Base-by-base conservation (phyloP, 2,888 invertebrate genomes). In the Noctuana brunneofusca region DNA sequence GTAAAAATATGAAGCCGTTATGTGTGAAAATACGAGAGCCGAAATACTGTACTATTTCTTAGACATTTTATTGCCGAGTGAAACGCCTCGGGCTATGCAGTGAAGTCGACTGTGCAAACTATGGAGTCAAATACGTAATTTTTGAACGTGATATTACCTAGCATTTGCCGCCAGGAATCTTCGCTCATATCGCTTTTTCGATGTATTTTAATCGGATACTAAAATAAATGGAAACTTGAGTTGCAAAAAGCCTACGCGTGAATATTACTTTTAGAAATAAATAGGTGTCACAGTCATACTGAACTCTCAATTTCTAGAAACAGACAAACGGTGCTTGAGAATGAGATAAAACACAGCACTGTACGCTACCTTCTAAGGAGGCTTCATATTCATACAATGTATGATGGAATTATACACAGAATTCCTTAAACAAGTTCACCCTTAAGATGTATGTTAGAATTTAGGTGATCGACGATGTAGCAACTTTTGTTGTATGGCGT, bases 401-500 rank as follows among this genome's bases (percentile, higher is more conserved):
- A 41, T 16, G 16, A 41, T 16, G 16, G 41, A 41, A 41, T n/a
- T n/a, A n/a, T n/a, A n/a, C n/a, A n/a, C n/a, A n/a, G n/a, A n/a
- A n/a, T 41, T 41, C 18, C 9, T 41, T 16, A 9, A 41, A 16
- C 16, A 41, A 16, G 41, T 41, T 16, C 41, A n/a, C 20, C 11
- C 32, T 56, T 48, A 46, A 32, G 46, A 56, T 20, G n/a, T 55
- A 41, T 46, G 56, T 30, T 32, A 22, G 32, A 30, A 32, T 27
- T 43, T 32, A 38, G 16, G 14, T 58, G 35, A 58, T 58, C 24
- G 20, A 58, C 49, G 49, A 35, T 49, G 24, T 38, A 49, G 30
- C 48, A 24, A 54, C 24, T 24, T 38, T 58, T 49, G 58, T 58
- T 58, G 38, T 58, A 50, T 48, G 35, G 35, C 27, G 50, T 58